Evolutionary conservation across 2,888 invertebrate species (phyloP).

Genomic region (Malthinus flaveolus): DNA sequence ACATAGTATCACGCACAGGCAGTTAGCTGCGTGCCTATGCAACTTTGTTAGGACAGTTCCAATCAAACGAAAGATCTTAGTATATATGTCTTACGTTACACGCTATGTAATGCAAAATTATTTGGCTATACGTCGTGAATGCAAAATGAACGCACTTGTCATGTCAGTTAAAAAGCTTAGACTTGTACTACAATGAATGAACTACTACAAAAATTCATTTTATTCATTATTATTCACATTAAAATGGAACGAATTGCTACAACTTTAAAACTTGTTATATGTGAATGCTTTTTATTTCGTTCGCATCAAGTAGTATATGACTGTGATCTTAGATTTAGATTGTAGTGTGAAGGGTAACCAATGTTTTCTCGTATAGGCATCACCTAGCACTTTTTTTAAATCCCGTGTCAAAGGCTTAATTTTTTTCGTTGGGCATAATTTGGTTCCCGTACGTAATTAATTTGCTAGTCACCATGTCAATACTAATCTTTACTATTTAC

Average conservation of each 20-base stretch:
- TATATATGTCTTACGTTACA: slow-evolving; percentile 38
- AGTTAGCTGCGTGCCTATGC: slow-evolving; percentile 48
- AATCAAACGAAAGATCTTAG: slow-evolving; percentile 45
- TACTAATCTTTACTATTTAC: too few species aligned
- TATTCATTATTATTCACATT: slow-evolving; percentile 13
- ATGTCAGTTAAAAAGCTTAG: slow-evolving; percentile 19
- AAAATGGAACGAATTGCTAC: slow-evolving; percentile 2
- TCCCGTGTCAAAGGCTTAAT: too few species aligned
- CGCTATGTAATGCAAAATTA: slow-evolving; percentile 37
- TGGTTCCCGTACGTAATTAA: too few species aligned
- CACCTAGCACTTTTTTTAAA: too few species aligned
- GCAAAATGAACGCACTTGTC: slow-evolving; percentile 29
- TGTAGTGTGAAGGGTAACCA: too few species aligned
- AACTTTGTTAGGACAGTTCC: slow-evolving; percentile 46
- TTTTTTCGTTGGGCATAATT: too few species aligned
- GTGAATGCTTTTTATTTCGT: too few species aligned
- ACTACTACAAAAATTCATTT: slow-evolving; percentile 9
- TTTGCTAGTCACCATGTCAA: too few species aligned
- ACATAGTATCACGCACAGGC: slow-evolving; percentile 48
- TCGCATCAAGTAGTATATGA: too few species aligned
- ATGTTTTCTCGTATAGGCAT: too few species aligned
- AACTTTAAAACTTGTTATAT: not conserved
- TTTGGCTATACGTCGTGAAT: slow-evolving; percentile 38
- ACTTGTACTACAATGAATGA: slow-evolving; percentile 11
- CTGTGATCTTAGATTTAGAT: too few species aligned